Conservation (phyloP, 2,113 vertebrate species). For the Hoplias malabaricus region DNA sequence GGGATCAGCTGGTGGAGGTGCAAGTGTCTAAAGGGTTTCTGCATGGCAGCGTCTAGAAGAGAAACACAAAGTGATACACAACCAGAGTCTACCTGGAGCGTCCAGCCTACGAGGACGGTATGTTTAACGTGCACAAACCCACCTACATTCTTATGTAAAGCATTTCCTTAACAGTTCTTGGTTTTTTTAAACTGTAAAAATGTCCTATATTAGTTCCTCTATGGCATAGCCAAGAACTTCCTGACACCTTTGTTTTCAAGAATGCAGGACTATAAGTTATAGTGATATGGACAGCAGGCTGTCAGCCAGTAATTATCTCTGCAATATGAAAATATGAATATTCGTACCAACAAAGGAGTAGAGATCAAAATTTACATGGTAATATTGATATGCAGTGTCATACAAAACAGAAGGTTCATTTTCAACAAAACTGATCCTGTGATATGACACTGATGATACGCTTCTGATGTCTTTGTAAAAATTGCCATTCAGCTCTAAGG, state of each 20-base stretch:
- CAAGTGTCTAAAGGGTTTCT: conserved; percentile 34
- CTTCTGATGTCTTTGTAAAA: neutral
- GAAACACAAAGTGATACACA: conserved; percentile 48
- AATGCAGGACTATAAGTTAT: too few species aligned
- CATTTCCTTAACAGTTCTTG: neutral
- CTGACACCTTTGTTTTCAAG: too few species aligned
- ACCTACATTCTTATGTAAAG: neutral
- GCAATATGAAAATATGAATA: neutral
- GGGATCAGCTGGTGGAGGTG: conserved; percentile 56
- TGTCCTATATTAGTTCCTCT: too few species aligned
- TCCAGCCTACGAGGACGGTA: conserved; percentile 56
- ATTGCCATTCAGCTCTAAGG: neutral
- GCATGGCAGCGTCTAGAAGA: conserved; percentile 29
- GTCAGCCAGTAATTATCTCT: too few species aligned
- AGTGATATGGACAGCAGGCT: too few species aligned
- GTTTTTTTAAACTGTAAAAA: too few species aligned
- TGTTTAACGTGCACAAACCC: conserved; percentile 36
- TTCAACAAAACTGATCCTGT: too few species aligned
- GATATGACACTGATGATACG: neutral
- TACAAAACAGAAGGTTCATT: too few species aligned
- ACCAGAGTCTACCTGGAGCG: conserved; percentile 30
- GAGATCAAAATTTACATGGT: too few species aligned
- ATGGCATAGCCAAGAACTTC: too few species aligned
- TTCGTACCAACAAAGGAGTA: neutral
- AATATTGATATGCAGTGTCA: too few species aligned